These are phyloP conservation scores for Agrotis clavis DNA, from an alignment of 2,888 invertebrate species.

Conservation along the genomic window DNA sequence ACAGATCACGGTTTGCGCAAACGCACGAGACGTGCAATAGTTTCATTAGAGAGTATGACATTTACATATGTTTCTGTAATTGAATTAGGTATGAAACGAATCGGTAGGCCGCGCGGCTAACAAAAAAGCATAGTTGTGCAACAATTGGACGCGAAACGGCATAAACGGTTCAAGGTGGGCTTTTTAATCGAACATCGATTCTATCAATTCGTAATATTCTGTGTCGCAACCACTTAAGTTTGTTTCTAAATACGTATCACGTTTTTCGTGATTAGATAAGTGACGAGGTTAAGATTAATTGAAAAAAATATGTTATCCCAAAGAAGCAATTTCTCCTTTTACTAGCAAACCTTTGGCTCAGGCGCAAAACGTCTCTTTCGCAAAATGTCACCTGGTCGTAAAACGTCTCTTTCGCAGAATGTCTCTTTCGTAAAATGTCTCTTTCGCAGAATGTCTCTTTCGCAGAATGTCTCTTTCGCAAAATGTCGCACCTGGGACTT, in stretches of 20 bases:
- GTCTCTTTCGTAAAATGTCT: no score
- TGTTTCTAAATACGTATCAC: constrained; percentile 72
- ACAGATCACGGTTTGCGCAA: constrained; percentile 74
- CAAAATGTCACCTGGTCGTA: no score
- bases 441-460: no score
- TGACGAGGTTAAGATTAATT: constrained; percentile 66
- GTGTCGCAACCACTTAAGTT: constrained; percentile 73
- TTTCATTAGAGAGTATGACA: constrained; percentile 81
- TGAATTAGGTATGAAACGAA: constrained; percentile 82
- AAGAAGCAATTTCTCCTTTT: constrained; percentile 46
- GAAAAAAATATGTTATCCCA: constrained; percentile 58
- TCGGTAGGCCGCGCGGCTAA: constrained; percentile 73
- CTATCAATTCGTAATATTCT: constrained; percentile 74
- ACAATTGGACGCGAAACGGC: constrained; percentile 72
- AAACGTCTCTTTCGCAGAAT: no score
- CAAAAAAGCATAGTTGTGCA: constrained; percentile 72
- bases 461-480: no score
- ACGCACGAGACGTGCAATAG: constrained; percentile 65
- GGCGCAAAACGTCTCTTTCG: no score
- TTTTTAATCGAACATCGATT: constrained; percentile 70
- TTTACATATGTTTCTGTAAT: constrained; percentile 86
- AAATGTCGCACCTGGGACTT: no score
- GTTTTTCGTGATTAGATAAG: constrained; percentile 74
- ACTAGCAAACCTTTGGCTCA: constrained; percentile 40
- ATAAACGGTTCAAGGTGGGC: constrained; percentile 84